These are phyloP conservation scores for Pangasianodon gigas DNA, from an alignment of 2,113 vertebrate species.

Conservation along the genomic window DNA sequence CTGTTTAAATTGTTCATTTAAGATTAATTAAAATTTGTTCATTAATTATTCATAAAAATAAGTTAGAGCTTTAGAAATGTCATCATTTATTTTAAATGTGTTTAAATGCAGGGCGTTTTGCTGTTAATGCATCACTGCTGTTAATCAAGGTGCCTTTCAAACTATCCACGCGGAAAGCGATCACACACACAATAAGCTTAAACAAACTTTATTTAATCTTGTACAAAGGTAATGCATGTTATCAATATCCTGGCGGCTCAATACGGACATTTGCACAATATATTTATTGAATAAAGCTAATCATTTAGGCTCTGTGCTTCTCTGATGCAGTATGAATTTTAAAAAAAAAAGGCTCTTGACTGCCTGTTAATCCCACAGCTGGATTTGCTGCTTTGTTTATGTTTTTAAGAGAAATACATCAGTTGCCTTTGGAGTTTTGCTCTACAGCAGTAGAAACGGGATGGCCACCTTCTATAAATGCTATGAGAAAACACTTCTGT, in stretches of 20 bases:
- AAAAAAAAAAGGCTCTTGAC: not conserved
- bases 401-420: not conserved
- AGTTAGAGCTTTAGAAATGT: not conserved
- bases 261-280: not conserved
- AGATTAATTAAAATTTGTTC: not conserved
- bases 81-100: not conserved
- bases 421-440: not conserved
- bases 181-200: not conserved
- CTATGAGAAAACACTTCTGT: not conserved
- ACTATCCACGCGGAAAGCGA: not conserved
- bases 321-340: not conserved
- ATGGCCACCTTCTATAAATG: not conserved
- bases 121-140: not conserved
- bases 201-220: not conserved
- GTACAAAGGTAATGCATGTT: not conserved
- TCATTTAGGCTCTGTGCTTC: not conserved
- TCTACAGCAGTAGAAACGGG: not conserved
- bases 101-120: not conserved
- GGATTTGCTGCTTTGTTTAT: not conserved
- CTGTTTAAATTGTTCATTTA: not conserved
- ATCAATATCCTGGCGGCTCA: not conserved
- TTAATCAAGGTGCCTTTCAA: constrained; percentile 15
- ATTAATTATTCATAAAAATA: not conserved
- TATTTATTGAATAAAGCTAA: not conserved
- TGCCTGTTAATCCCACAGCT: not conserved